Evolutionary conservation across 2,888 invertebrate species (phyloP), one percentile per base, ranked within the genome.

Genomic region (Tupiocoris notatus): DNA sequence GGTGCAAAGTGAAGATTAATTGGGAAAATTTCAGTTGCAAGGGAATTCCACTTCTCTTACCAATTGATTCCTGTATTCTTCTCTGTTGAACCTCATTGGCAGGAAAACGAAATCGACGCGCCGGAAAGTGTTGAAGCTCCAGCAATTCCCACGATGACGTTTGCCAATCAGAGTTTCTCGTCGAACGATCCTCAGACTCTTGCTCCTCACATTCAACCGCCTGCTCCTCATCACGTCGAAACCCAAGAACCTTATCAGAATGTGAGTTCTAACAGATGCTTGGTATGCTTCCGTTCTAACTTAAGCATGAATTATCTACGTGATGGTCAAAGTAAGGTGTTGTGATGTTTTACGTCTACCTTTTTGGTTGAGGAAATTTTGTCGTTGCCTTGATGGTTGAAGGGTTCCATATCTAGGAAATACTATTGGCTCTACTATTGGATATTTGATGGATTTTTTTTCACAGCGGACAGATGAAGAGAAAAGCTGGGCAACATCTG

Each of bases 61-160:
- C 63, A 68, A 71, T 73, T n/a, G n/a, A n/a, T n/a, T 93, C 93
- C 84, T 39, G 39, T 39, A 39, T 39, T 39, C 6, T 39, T 39
- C n/a, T n/a, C n/a, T 59, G n/a, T 59, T 59, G n/a, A n/a, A 9
- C 2, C 20, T 17, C 9, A 62, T 1, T 54, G 95, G 75, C 95
- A 96, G 86, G 95, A 96, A 82, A 95, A 95, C 21, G 95, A 95
- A 85, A 87, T 94, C 79, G 94, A 94, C 83, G 90, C 91, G 68
- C 91, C 92, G 0, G 89, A 90, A 63, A 78, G 76, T 54, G 77
- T 78, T 24, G 79, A 80, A 54, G 68, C 79, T 17, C 77, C 79
- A 54, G 77, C 88, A 76, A 93, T 94, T 82, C 92, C 92, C 22
- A 89, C 91, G 24, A 93, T 93, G 85, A 94, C 93, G 62, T 94